A percentile compares a stretch with the other conserved stretches of the same genome.
These are phyloP conservation scores for Drosophila limbata DNA, from an alignment of 2,888 invertebrate species.

Conservation along the genomic window DNA sequence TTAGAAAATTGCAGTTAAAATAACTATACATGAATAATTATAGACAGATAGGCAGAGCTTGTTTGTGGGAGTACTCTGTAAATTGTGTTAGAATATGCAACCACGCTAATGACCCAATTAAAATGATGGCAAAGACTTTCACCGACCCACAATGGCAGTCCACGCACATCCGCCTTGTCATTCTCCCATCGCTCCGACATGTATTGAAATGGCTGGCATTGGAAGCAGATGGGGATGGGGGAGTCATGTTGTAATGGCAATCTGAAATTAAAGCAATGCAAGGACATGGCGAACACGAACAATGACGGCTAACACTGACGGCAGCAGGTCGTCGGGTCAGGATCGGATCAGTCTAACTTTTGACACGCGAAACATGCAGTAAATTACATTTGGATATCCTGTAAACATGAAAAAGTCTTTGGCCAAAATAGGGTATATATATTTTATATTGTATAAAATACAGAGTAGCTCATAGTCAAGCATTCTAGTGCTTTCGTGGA, in stretches of 20 bases:
- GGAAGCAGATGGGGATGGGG: neutral
- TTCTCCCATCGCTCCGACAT: conserved; percentile 2
- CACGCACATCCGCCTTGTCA: conserved; percentile 12
- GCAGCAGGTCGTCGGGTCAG: conserved; percentile 22
- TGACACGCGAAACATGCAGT: conserved; percentile 45
- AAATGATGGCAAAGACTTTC: conserved; percentile 64
- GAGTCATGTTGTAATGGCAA: conserved; percentile 29
- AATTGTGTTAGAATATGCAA: conserved; percentile 65
- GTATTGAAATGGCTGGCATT: conserved; percentile 5
- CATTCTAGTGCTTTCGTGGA: too few relatives aligned
- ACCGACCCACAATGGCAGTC: conserved; percentile 25
- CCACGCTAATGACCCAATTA: conserved; percentile 76
- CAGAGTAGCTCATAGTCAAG: neutral
- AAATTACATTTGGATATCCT: conserved; percentile 26
- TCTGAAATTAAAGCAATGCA: conserved; percentile 56
- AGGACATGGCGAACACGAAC: conserved; percentile 56
- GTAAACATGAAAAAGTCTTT: neutral
- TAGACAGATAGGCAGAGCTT: conserved; percentile 5
- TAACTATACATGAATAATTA: conserved; percentile 24
- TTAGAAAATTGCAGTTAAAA: conserved; percentile 50
- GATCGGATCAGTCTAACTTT: conserved; percentile 14
- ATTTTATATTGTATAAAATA: neutral
- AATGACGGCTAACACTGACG: conserved; percentile 14
- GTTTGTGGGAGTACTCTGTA: conserved; percentile 8
- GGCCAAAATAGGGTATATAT: neutral